These are phyloP conservation scores for Bursaphelenchus mucronatus DNA, from an alignment of 1,140 invertebrate genomes.

Conservation along the genomic window DNA sequence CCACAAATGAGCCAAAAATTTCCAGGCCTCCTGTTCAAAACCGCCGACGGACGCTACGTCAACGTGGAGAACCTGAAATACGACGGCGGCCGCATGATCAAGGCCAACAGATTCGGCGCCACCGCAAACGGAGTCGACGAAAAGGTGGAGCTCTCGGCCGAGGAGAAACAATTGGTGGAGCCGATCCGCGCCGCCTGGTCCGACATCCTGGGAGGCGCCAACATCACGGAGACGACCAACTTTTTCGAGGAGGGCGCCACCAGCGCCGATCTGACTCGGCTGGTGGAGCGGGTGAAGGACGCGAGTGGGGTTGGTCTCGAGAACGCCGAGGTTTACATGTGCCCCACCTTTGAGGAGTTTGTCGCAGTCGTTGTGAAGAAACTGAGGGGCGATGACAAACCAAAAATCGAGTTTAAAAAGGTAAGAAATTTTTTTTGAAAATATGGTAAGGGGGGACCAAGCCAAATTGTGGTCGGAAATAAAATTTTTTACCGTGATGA, in stretches of 20 bases:
- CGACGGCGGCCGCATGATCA: slow-evolving; percentile 77
- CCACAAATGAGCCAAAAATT: slow-evolving; percentile 13
- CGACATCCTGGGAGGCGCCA: slow-evolving; percentile 73
- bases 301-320: slow-evolving; percentile 72
- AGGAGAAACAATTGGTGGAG: slow-evolving; percentile 71
- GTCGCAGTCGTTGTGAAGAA: slow-evolving; percentile 69
- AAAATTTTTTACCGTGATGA: no score
- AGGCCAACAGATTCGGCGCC: slow-evolving; percentile 74
- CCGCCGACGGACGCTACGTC: slow-evolving; percentile 73
- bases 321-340: slow-evolving; percentile 85
- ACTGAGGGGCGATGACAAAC: slow-evolving; percentile 66
- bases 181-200: slow-evolving; percentile 72
- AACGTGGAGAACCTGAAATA: slow-evolving; percentile 69
- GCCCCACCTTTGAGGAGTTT: slow-evolving; percentile 79
- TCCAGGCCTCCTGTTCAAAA: slow-evolving; percentile 73
- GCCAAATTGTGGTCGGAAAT: no score
- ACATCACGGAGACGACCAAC: slow-evolving; percentile 74
- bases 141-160: slow-evolving; percentile 71
- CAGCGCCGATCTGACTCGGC: slow-evolving; percentile 83
- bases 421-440: slow-evolving; percentile 42
- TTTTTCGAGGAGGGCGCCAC: slow-evolving; percentile 86
- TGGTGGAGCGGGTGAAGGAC: slow-evolving; percentile 84
- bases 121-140: slow-evolving; percentile 64
- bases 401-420: slow-evolving; percentile 47
- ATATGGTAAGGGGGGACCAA: neutral